Percentiles rank a stretch among this genome's conserved stretches.
These are phyloP conservation scores for Apoderus coryli DNA, from an alignment of 2,888 invertebrate genomes.

Conservation along the genomic window DNA sequence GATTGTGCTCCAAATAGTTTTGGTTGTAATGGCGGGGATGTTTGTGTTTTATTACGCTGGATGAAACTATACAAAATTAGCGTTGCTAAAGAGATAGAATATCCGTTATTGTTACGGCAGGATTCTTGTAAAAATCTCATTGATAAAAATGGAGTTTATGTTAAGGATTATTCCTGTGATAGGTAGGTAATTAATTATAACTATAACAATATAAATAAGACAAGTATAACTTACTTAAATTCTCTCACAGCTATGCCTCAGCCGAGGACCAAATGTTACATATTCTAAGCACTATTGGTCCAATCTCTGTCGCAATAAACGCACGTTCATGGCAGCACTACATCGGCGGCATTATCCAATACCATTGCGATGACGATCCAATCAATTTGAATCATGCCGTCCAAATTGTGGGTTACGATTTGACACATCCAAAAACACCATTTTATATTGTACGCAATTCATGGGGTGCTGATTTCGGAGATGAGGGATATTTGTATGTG, in stretches of 20 bases:
- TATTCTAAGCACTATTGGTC: constrained; percentile 53
- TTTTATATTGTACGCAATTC: constrained; percentile 76
- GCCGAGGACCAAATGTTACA: constrained; percentile 47
- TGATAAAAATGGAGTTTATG: constrained; percentile 33
- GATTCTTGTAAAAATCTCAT: constrained; percentile 31
- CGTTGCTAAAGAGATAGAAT: constrained; percentile 41
- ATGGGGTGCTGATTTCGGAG: constrained; percentile 67
- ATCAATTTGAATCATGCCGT: constrained; percentile 65
- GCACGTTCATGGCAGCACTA: constrained; percentile 79
- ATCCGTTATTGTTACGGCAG: constrained; percentile 45
- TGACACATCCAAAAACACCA: constrained; percentile 52
- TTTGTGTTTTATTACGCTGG: constrained; percentile 66
- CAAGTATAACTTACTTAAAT: too few relatives aligned
- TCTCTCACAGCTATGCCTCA: constrained; percentile 52
- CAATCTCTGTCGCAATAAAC: constrained; percentile 68
- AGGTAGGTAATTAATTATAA: constrained; percentile 38
- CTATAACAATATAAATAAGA: too few relatives aligned
- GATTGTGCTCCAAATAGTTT: constrained; percentile 65
- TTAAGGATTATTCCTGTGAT: constrained; percentile 46
- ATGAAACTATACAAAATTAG: constrained; percentile 39
- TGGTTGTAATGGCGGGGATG: constrained; percentile 71
- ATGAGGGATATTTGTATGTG: constrained; percentile 60
- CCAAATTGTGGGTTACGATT: constrained; percentile 69
- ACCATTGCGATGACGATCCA: constrained; percentile 52
- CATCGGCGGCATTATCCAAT: constrained; percentile 69